A percentile compares a stretch with the other conserved stretches of the same genome.
Evolutionary conservation across 2,888 invertebrate genomes (phyloP).

Genomic region (Crepidodera aurea): DNA sequence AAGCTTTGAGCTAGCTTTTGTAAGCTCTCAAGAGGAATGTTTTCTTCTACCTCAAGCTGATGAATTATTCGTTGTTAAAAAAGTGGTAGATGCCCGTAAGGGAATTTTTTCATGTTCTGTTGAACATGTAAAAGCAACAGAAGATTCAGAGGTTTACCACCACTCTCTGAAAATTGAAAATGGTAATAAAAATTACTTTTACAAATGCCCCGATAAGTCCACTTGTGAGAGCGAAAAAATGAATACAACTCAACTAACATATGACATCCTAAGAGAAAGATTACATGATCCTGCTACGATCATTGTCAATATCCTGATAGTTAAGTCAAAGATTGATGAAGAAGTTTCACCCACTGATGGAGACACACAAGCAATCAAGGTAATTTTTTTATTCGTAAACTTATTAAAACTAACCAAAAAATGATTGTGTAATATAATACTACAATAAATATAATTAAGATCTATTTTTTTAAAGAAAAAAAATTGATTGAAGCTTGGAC

Average conservation of each 20-base stretch:
- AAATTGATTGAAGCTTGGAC: too few species aligned
- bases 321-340: slow-evolving; percentile 8
- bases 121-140: slow-evolving; percentile 35
- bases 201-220: slow-evolving; percentile 30
- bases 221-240: slow-evolving; percentile 25
- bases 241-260: slow-evolving; percentile 41
- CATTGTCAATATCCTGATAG: slow-evolving; percentile 39
- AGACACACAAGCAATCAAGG: neutral
- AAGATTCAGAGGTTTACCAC: slow-evolving; percentile 31
- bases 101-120: slow-evolving; percentile 38
- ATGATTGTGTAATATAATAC: too few species aligned
- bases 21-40: slow-evolving; percentile 47
- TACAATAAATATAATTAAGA: too few species aligned
- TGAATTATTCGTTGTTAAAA: slow-evolving; percentile 50
- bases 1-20: slow-evolving; percentile 51
- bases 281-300: slow-evolving; percentile 39
- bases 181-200: slow-evolving; percentile 27
- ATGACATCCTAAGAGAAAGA: slow-evolving; percentile 36
- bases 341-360: neutral
- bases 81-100: slow-evolving; percentile 41
- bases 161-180: slow-evolving; percentile 37
- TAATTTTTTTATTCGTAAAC: too few species aligned
- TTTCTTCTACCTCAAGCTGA: slow-evolving; percentile 45
- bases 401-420: too few species aligned
- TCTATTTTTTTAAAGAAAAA: too few species aligned